These are phyloP conservation scores for Argyrosomus japonicus DNA, from an alignment of 2,113 vertebrate species.

Conservation along the genomic window DNA sequence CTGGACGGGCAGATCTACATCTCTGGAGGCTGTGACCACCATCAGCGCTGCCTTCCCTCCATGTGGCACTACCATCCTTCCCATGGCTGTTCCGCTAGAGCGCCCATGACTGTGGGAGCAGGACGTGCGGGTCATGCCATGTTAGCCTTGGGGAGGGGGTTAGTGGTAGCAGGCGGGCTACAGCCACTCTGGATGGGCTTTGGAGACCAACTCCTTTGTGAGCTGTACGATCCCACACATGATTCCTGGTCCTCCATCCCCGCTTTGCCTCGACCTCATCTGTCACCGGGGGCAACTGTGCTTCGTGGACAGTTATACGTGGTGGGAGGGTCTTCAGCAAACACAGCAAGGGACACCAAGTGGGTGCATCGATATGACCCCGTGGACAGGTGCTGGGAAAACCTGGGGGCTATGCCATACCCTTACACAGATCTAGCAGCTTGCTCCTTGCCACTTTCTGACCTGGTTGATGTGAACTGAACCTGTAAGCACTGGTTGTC, in stretches of 20 bases:
- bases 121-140: constrained; percentile 49
- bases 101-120: constrained; percentile 35
- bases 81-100: constrained; percentile 33
- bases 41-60: constrained; percentile 29
- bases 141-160: constrained; percentile 24
- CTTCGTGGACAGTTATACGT: constrained; percentile 36
- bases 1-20: constrained; percentile 43
- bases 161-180: constrained; percentile 50
- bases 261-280: constrained; percentile 40
- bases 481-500: not conserved
- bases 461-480: not conserved
- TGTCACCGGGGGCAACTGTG: constrained; percentile 43
- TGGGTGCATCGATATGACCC: constrained; percentile 47
- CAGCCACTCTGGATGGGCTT: constrained; percentile 39
- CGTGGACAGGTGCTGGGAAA: constrained; percentile 47
- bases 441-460: constrained; percentile 14
- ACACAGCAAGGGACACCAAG: constrained; percentile 34
- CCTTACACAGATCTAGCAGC: constrained; percentile 50
- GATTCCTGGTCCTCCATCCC: constrained; percentile 48
- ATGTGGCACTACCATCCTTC: constrained; percentile 48
- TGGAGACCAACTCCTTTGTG: constrained; percentile 53
- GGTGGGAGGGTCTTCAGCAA: constrained; percentile 41
- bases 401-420: constrained; percentile 39
- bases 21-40: constrained; percentile 41
- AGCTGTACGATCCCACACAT: constrained; percentile 35